Base-by-base conservation (phyloP, 1,140 invertebrate genomes). In the Sitophilus oryzae region DNA sequence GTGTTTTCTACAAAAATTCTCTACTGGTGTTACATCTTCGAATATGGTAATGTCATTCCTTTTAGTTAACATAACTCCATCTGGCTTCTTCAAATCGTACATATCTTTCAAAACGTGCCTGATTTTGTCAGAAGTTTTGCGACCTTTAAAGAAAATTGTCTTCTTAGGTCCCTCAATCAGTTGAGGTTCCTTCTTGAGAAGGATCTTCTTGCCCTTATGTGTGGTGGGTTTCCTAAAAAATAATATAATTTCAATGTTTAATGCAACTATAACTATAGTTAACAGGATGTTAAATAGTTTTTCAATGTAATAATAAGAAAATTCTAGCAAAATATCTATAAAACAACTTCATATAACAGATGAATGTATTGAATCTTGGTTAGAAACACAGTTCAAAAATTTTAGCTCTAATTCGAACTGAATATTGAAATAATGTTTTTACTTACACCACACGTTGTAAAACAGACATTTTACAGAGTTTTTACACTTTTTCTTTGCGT, bases 1-100 rank as follows among this genome's bases (percentile, higher is more conserved):
- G 68, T 86, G 82, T 72, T 96, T 96, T 63, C 81, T 79, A 19
- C 85, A 84, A 63, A 97, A 84, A 58, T 84, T 83, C 77, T 98
- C 94, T 61, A 97, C 74, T 9, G 82, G 79, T 4, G 82, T 81
- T 0, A 81, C 72, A 76, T 95, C 85, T 73, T 95, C 92, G 73
- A 95, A 94, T 2, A 91, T 88, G 3, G 86, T 78, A 56, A 91
- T 82, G 52, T 90, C 84, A 77, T 95, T 91, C 67, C 90, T 91
- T 58, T 84, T 82, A 25, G 80, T 82, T 30, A 93, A 77, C 60
- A 87, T 82, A 11, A 83, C 78, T 0, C 83, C 82, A 69, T 92
- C 77, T 16, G 89, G 91, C 67, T 93, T 95, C 68, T 94, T 95
- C 11, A 96, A 70, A 60, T 83, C 74, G 64, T 87, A 89, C 74